Base-by-base conservation (phyloP, 2,797 vertebrate species). In the Dryobates pubescens region DNA sequence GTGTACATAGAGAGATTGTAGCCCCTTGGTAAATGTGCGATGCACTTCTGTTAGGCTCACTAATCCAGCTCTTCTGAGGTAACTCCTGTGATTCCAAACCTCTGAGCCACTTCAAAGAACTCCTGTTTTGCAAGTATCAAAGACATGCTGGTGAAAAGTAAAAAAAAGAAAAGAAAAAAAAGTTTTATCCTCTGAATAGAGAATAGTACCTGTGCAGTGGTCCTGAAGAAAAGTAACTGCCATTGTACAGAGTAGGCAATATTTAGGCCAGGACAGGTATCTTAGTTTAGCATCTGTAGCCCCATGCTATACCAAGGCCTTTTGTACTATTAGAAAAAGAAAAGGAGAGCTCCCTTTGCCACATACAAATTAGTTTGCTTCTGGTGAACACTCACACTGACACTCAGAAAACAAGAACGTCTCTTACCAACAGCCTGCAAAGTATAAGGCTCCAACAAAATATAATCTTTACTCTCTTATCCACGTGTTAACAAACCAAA, bases 21-120 rank as follows among this genome's bases (percentile, higher is more conserved):
- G 79, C 88, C 88, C 85, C 74, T 45, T 76, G 75, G 74, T 93
- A 89, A 88, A 87, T 70, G 84, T 89, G 85, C 88, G 89, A 77
- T 79, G 59, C 10, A 7, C 67, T 54, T 80, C 64, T 63, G 78
- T 92, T 70, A 86, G 86, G 76, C 71, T 95, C 80, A 82, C 59
- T 94, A 95, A 95, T 94, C 86, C 76, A 64, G 32, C 77, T 82
- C 93, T 88, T 94, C 82, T 91, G 84, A 95, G 77, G 82, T 54
- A 69, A 27, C 45, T 74, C 53, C 73, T 93, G 56, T 79, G 76
- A 80, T 94, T 92, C 82, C 86, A 95, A 93, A 89, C 78, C 88
- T 96, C 89, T 90, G 87, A 93, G 86, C 76, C 73, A 82, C 89
- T 94, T 96, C 94, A 96, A 96, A 96, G 88, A 82, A 29, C 23